A percentile compares a stretch with the other conserved stretches of the same genome.
Evolutionary conservation across 2,797 vertebrate species (phyloP).

Genomic region (Cyclura pinguis): DNA sequence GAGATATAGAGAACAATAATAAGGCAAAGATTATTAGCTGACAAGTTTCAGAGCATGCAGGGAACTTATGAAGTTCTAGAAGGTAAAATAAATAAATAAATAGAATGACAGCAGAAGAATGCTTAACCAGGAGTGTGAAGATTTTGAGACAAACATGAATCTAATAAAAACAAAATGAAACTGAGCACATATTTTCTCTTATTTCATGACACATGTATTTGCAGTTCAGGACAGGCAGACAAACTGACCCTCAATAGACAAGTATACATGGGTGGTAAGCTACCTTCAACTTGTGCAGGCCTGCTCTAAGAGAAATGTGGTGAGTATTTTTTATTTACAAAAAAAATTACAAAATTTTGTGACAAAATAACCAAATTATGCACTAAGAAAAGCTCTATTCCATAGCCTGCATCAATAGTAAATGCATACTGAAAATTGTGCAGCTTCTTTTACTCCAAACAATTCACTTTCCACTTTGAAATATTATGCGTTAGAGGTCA

Average conservation of each 20-base stretch:
- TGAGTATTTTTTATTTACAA: background rate
- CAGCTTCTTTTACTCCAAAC: background rate
- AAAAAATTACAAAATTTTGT: background rate
- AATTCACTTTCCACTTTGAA: background rate
- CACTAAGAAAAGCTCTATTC: background rate
- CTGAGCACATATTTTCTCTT: too few species aligned
- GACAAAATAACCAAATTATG: background rate
- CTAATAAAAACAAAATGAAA: too few species aligned
- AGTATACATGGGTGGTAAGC: background rate
- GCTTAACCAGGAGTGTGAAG: background rate
- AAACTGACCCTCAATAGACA: background rate
- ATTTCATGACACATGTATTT: background rate
- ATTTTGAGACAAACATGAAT: too few species aligned
- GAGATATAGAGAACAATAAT: background rate
- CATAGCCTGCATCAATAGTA: background rate
- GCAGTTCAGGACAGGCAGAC: background rate
- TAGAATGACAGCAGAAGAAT: background rate
- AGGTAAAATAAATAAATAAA: too few species aligned
- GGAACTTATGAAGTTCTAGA: too few species aligned
- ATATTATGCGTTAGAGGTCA: background rate
- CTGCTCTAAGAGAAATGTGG: background rate
- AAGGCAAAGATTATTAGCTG: background rate
- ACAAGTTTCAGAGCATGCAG: background rate
- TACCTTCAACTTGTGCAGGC: background rate
- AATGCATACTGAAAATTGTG: too few species aligned